A percentile compares a stretch with the other conserved stretches of the same genome.
phyloP scores from a whole-genome alignment of 1,140 invertebrate species.

The Drepana arcuata region DNA sequence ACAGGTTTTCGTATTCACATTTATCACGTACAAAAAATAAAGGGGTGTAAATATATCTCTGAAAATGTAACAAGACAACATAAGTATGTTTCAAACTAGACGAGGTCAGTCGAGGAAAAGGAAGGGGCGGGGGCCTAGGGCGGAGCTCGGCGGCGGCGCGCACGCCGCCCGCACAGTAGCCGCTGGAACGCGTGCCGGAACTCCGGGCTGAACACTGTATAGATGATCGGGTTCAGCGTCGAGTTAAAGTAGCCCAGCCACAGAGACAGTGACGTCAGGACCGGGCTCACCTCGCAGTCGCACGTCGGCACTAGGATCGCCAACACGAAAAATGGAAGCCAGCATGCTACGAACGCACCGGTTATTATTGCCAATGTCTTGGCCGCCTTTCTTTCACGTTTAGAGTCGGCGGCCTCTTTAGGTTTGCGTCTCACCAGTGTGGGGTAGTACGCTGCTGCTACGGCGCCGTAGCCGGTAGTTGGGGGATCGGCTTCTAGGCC shows the following conservation, averaged over 20 bases:
- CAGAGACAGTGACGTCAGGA: constrained; percentile 80
- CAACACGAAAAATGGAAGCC: constrained; percentile 92
- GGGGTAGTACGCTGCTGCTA: constrained; percentile 64
- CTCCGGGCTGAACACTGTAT: constrained; percentile 91
- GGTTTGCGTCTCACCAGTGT: constrained; percentile 72
- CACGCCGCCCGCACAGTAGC: constrained; percentile 79
- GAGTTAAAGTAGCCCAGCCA: constrained; percentile 93
- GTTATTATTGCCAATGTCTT: constrained; percentile 94
- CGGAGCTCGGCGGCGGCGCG: constrained; percentile 61
- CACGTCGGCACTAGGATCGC: constrained; percentile 88
- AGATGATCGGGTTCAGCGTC: constrained; percentile 90
- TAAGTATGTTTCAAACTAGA: constrained; percentile 53
- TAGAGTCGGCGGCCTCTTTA: constrained; percentile 81
- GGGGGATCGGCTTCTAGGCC: constrained; percentile 78
- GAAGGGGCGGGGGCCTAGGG: constrained; percentile 28
- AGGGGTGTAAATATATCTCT: constrained; percentile 71
- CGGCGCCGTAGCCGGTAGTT: constrained; percentile 73
- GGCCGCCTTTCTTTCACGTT: constrained; percentile 91
- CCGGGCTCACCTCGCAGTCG: constrained; percentile 69
- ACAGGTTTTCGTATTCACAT: constrained; percentile 56
- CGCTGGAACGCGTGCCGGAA: constrained; percentile 90
- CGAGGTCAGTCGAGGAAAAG: constrained; percentile 52
- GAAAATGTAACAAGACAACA: constrained; percentile 69
- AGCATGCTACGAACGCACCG: constrained; percentile 90
- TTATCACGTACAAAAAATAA: constrained; percentile 68